phyloP scores from a whole-genome alignment of 2,888 invertebrate species.

The Cryptus armator region DNA sequence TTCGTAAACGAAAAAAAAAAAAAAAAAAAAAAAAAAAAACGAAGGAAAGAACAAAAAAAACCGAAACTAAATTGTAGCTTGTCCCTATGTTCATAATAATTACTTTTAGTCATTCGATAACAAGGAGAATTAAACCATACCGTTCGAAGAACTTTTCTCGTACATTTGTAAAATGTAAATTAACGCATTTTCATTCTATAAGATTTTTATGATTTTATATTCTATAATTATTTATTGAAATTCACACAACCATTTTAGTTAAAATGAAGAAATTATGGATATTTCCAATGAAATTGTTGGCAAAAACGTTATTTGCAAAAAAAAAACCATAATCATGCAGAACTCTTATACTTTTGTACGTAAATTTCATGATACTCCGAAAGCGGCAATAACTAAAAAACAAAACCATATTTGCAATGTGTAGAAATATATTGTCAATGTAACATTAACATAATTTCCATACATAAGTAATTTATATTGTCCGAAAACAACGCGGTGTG shows the following conservation, averaged over 20 bases:
- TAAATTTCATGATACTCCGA: neutral
- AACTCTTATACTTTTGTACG: neutral
- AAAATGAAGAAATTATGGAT: too few species aligned
- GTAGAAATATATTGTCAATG: too few species aligned
- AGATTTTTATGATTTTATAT: neutral
- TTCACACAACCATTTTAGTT: too few species aligned
- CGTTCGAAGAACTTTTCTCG: constrained; percentile 5
- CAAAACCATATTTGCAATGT: neutral
- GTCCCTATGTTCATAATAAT: constrained; percentile 14
- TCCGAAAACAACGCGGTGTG: too few species aligned
- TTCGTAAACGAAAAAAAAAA: constrained; percentile 18
- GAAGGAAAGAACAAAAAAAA: neutral
- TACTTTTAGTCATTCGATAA: constrained; percentile 22
- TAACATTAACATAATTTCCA: too few species aligned
- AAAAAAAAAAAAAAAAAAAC: constrained; percentile 9
- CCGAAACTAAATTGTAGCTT: constrained; percentile 27
- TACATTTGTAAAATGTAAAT: neutral
- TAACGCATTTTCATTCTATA: neutral
- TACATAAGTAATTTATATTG: too few species aligned
- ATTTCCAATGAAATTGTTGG: too few species aligned
- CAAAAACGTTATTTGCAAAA: too few species aligned
- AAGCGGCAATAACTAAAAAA: too few species aligned
- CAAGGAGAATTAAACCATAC: neutral
- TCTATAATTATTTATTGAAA: too few species aligned
- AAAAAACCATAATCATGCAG: too few species aligned